phyloP scores from a whole-genome alignment of 92 coral and sea anemone species.

The Siderastrea radians region DNA sequence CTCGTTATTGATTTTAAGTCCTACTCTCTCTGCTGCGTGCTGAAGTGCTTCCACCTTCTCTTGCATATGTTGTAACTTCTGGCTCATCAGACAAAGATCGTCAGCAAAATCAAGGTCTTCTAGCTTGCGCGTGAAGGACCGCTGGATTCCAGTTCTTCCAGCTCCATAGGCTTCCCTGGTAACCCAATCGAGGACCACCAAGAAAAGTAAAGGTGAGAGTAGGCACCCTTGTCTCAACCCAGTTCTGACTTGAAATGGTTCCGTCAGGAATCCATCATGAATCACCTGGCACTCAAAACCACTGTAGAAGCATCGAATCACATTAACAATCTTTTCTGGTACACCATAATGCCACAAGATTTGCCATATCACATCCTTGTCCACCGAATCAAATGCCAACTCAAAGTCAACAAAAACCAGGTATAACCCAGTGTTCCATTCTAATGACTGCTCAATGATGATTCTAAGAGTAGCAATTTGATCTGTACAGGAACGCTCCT shows the following conservation, averaged over 20 bases:
- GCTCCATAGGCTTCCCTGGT: slow-evolving; percentile 3
- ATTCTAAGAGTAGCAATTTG: neutral
- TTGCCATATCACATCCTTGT: neutral
- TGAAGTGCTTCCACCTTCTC: slow-evolving; percentile 1
- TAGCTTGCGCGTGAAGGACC: neutral
- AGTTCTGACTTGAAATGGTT: neutral
- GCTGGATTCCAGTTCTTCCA: neutral
- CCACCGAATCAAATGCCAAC: neutral
- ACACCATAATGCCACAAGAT: neutral
- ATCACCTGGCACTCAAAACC: neutral
- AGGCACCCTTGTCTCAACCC: slow-evolving; percentile 3
- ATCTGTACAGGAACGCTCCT: slow-evolving; percentile 12
- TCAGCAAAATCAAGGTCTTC: neutral
- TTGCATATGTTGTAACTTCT: neutral
- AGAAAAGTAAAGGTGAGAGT: neutral
- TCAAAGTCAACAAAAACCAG: neutral
- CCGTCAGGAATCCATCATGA: neutral
- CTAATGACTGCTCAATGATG: neutral
- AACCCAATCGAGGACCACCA: slow-evolving; percentile 2
- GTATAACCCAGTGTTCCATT: neutral
- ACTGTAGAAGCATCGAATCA: neutral
- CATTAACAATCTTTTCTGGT: neutral
- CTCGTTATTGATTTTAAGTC: neutral
- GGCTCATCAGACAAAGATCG: neutral
- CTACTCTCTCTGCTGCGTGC: neutral